Percentiles rank a stretch among this genome's conserved stretches.
Evolutionary conservation across 2,113 vertebrate genomes (phyloP).

Genomic region (Seriola quinqueradiata): DNA sequence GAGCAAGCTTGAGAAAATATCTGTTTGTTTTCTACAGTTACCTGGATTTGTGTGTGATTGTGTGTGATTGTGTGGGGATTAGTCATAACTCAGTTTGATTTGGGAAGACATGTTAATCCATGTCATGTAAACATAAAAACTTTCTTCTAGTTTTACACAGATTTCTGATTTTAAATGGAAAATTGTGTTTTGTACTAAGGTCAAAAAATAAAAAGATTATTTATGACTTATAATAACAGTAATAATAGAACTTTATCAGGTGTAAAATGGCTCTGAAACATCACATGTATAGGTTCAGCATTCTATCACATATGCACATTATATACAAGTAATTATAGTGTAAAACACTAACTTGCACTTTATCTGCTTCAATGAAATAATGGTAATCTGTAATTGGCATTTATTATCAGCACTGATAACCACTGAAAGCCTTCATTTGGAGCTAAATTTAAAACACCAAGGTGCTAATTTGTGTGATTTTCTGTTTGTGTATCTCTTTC

Average conservation of each 20-base stretch:
- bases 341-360: slow-evolving; percentile 38
- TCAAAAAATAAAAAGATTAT: background rate
- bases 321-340: background rate
- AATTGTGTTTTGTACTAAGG: background rate
- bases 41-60: slow-evolving; percentile 1
- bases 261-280: background rate
- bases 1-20: slow-evolving; percentile 34
- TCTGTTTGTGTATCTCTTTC: slow-evolving; percentile 36
- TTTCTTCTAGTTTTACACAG: background rate
- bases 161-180: background rate
- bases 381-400: slow-evolving; percentile 32
- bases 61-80: background rate
- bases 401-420: slow-evolving; percentile 45
- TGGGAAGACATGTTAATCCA: slow-evolving; percentile 1
- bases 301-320: slow-evolving; percentile 9
- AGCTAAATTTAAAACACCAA: slow-evolving; percentile 58
- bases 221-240: background rate
- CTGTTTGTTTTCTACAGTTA: slow-evolving; percentile 26
- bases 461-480: slow-evolving; percentile 64
- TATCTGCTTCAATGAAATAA: slow-evolving; percentile 20
- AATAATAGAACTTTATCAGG: background rate
- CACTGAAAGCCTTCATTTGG: slow-evolving; percentile 42
- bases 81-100: background rate
- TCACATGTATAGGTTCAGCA: background rate
- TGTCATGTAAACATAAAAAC: background rate